Conservation (phyloP, 2,113 vertebrate species). For the Clarias magur region DNA sequence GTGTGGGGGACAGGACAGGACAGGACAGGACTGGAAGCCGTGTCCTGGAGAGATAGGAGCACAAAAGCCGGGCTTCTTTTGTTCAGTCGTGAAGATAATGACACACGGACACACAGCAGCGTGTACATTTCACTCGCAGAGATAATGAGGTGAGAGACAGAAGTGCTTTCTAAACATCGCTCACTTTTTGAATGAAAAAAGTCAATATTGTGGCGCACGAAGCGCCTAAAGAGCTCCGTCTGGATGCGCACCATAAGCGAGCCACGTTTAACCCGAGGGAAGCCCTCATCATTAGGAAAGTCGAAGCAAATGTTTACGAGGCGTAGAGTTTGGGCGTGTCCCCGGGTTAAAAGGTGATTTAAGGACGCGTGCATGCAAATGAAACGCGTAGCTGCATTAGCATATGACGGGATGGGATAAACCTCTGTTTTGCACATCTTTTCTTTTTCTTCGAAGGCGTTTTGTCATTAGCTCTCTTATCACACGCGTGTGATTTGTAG, state of each 20-base stretch:
- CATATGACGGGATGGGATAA: neutral
- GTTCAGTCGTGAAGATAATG: slow-evolving; percentile 13
- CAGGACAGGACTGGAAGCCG: slow-evolving; percentile 15
- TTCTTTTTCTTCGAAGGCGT: neutral
- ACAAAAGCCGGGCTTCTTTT: slow-evolving; percentile 23
- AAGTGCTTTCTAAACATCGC: neutral
- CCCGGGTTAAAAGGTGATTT: too few relatives aligned
- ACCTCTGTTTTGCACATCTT: neutral
- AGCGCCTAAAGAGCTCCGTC: neutral
- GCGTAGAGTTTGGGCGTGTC: neutral
- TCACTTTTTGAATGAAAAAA: neutral
- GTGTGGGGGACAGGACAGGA: slow-evolving; percentile 29
- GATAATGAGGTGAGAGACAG: neutral
- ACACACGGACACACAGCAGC: neutral
- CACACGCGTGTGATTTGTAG: neutral
- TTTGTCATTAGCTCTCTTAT: neutral
- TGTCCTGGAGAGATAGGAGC: slow-evolving; percentile 44
- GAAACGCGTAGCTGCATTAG: neutral
- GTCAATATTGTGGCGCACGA: neutral
- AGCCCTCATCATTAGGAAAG: neutral
- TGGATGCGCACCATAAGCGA: neutral
- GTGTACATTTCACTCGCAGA: neutral
- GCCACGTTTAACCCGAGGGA: neutral
- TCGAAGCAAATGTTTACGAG: neutral
- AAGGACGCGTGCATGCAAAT: neutral